Evolutionary conservation across 2,113 vertebrate species (phyloP), one percentile per base, ranked within the genome.

Genomic region (Nesospiza acunhae): DNA sequence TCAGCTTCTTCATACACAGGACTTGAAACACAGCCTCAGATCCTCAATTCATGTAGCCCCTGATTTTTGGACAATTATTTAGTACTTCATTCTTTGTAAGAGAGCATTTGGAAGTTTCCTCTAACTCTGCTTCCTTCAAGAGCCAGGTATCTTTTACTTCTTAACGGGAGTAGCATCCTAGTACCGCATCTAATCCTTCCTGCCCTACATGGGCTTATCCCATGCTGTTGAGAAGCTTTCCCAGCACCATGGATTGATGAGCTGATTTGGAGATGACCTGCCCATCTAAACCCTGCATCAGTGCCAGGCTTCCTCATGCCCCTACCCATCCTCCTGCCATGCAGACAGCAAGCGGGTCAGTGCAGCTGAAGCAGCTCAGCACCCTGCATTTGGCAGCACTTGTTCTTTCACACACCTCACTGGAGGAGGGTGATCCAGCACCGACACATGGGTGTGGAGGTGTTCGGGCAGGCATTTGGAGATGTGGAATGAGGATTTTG

Each of bases 391-490:
- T 14, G 5, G 42, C 72, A 92, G 59, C 33, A 9, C 37, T 67
- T 83, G 72, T 27, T 67, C 39, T 72, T 81, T 75, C 69, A 64
- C 76, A 78, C 18, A 41, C 26, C 82, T 81, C 37, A 16, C 68
- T 4, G 3, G 67, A 90, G 90, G 64, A 93, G 64, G 37, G 73
- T 88, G 84, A 92, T 78, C 96, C 93, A 96, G 68, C 86, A 55
- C 3, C 2, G 55, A 89, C 87, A 74, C 59, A 37, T 1, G 5
- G 80, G 85, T 0, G 3, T 0, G 33, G 92, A 93, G 90, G 80
- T 87, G 89, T 93, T 95, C 69, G 80, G 89, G 75, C 88, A 81
- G 75, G 73, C 11, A 2, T 64, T 87, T 10, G 49, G 64, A 92
- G 76, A 90, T 10, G 80, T 70, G 68, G 83, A 47, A 90, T 81